phyloP scores from a whole-genome alignment of 2,797 vertebrate genomes.

The Eutrigla gurnardus region DNA sequence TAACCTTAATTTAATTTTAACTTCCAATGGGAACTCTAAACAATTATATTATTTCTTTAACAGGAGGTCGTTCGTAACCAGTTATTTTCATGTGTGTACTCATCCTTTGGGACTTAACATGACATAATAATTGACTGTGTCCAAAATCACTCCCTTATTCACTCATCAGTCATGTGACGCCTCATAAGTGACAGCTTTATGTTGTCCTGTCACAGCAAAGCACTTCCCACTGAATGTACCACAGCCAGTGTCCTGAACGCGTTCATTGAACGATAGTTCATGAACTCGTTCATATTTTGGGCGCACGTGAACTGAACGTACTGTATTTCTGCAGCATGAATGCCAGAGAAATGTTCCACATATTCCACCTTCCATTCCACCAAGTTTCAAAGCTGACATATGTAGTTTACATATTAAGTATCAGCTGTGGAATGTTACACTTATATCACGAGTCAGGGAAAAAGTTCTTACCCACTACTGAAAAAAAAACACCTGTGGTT shows the following conservation, averaged over 20 bases:
- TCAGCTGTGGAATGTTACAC: not conserved
- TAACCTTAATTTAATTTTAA: constrained; percentile 10
- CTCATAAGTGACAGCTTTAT: not conserved
- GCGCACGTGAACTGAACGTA: too few species aligned
- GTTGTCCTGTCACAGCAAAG: not conserved
- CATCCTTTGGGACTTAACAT: not conserved
- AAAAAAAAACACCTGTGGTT: not conserved
- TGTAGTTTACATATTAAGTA: constrained; percentile 1
- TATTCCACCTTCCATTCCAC: not conserved
- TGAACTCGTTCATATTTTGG: too few species aligned
- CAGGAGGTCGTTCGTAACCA: not conserved
- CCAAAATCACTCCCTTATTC: not conserved
- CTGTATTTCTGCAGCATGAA: not conserved
- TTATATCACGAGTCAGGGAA: not conserved
- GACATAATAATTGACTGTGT: not conserved
- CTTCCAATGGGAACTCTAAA: constrained; percentile 25
- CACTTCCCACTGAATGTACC: not conserved
- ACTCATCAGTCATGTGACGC: not conserved
- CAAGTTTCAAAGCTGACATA: not conserved
- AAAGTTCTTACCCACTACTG: not conserved
- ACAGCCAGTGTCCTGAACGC: too few species aligned
- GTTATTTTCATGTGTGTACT: not conserved
- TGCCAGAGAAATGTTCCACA: not conserved
- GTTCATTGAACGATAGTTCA: too few species aligned
- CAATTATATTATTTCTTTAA: constrained; percentile 20